These are phyloP conservation scores for Flexamia atlantica DNA, from an alignment of 2,888 invertebrate species.

Conservation along the genomic window DNA sequence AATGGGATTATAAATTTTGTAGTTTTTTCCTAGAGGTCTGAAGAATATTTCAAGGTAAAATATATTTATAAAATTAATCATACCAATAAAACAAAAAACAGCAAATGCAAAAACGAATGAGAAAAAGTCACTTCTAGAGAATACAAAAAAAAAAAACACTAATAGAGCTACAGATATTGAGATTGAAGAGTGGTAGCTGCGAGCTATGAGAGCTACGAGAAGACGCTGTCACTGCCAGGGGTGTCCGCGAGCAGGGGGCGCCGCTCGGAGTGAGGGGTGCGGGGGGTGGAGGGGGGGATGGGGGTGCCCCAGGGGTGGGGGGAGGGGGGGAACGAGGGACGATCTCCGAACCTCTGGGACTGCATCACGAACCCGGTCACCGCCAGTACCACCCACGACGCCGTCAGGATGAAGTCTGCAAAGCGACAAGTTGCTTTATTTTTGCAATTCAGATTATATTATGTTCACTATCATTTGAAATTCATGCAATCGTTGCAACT, in stretches of 20 bases:
- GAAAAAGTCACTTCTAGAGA: no score
- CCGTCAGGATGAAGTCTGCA: constrained; percentile 64
- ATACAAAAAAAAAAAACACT: no score
- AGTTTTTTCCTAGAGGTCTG: no score
- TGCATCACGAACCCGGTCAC: constrained; percentile 61
- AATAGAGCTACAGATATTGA: neutral
- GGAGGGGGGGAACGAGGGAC: constrained; percentile 18
- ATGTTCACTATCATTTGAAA: no score
- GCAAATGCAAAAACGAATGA: no score
- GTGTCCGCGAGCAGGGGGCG: constrained; percentile 15
- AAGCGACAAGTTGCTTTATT: neutral
- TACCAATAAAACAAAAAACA: no score
- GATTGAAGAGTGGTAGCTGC: neutral
- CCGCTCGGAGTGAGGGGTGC: neutral
- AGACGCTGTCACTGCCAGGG: constrained; percentile 42
- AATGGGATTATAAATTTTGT: no score
- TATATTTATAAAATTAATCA: no score
- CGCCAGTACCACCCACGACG: constrained; percentile 62
- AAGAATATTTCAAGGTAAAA: no score
- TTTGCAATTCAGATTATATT: no score
- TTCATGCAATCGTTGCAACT: no score
- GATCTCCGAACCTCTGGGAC: constrained; percentile 49
- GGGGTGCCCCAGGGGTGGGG: constrained; percentile 34
- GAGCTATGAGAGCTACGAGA: constrained; percentile 10
- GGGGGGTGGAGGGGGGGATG: neutral